Conservation (phyloP, 1,140 invertebrate genomes). For the Lycorma delicatula region DNA sequence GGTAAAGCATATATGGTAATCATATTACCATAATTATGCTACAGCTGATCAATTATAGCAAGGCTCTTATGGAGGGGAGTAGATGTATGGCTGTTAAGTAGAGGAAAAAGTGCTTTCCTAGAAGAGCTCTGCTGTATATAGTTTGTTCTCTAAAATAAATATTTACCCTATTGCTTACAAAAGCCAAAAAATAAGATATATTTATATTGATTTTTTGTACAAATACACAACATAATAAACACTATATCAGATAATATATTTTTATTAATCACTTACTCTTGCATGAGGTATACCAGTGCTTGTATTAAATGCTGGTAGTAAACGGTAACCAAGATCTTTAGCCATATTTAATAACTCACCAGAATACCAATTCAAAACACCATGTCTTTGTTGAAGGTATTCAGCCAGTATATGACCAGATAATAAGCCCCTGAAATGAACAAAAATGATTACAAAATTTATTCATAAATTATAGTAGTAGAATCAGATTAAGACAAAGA, state of each 20-base stretch:
- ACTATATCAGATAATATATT: background rate
- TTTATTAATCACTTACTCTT: constrained; percentile 47
- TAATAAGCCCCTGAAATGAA: constrained; percentile 65
- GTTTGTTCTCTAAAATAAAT: too few species aligned
- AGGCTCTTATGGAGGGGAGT: too few species aligned
- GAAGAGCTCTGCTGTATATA: too few species aligned
- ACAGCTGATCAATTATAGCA: too few species aligned
- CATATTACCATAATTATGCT: too few species aligned
- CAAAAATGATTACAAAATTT: constrained; percentile 6
- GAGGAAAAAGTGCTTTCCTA: too few species aligned
- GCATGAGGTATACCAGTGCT: constrained; percentile 95
- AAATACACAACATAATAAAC: too few species aligned
- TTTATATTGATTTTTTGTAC: too few species aligned
- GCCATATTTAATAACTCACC: constrained; percentile 85
- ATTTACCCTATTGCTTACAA: too few species aligned
- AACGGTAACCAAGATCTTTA: constrained; percentile 81
- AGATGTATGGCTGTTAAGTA: too few species aligned
- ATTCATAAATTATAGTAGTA: background rate
- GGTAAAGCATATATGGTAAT: too few species aligned
- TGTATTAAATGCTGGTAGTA: constrained; percentile 95
- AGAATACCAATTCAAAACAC: constrained; percentile 81
- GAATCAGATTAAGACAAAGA: constrained; percentile 5
- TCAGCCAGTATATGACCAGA: constrained; percentile 87
- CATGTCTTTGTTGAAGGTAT: constrained; percentile 65
- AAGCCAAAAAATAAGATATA: too few species aligned